These are phyloP conservation scores for Rhabdophis nuchalis DNA, from an alignment of 2,797 vertebrate genomes.

Conservation along the genomic window DNA sequence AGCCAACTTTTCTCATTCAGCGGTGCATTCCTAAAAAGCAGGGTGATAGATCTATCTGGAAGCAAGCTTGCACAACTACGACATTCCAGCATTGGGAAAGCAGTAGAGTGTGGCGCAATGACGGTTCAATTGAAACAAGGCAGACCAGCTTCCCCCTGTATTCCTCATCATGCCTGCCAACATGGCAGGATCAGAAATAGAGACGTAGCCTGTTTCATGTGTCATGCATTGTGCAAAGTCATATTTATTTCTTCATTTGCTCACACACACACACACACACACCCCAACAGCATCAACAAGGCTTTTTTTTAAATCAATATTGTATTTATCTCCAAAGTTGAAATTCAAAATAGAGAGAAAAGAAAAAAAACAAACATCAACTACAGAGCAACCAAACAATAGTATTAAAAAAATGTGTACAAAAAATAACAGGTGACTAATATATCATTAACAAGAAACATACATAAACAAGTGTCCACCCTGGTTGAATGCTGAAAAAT, in stretches of 20 bases:
- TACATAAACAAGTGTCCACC: background rate
- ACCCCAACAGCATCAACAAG: background rate
- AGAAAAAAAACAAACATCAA: background rate
- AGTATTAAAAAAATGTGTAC: background rate
- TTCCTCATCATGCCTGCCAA: background rate
- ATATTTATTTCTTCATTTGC: background rate
- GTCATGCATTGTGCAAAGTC: background rate
- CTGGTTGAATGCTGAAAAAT: background rate
- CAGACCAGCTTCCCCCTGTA: background rate
- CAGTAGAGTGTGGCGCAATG: no score
- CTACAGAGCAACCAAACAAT: background rate
- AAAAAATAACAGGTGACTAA: background rate
- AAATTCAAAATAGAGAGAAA: background rate
- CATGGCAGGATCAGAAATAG: background rate
- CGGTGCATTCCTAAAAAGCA: background rate
- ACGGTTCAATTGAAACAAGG: background rate
- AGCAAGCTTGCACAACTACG: background rate
- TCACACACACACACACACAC: no score
- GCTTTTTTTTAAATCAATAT: background rate
- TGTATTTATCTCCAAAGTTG: background rate
- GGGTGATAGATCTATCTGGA: background rate
- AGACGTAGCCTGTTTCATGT: background rate
- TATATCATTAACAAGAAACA: background rate
- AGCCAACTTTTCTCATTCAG: background rate
- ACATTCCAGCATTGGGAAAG: background rate